These are phyloP conservation scores for Uria aalge DNA, from an alignment of 2,113 vertebrate species.

Conservation along the genomic window DNA sequence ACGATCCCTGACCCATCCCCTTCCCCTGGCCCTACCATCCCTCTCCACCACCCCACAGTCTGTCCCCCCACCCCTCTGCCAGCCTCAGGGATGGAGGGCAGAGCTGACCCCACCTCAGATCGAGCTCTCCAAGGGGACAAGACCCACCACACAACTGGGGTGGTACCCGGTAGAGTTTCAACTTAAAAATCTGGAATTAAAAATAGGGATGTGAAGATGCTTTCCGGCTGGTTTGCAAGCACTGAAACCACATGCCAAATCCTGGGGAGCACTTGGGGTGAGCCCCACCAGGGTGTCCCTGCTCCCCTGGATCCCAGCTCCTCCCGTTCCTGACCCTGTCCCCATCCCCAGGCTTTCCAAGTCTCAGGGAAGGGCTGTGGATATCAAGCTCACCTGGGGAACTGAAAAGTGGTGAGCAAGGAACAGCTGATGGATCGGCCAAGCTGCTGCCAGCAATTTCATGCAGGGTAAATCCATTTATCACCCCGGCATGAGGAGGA, in stretches of 20 bases:
- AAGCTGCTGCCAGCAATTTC: constrained; percentile 35
- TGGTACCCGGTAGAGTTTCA: accelerated
- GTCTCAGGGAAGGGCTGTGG: neutral
- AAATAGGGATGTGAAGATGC: neutral
- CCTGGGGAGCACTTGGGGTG: neutral
- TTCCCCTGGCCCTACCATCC: neutral
- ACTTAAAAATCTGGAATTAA: neutral
- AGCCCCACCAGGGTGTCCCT: neutral
- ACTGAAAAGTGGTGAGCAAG: neutral
- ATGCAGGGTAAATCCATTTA: constrained; percentile 41
- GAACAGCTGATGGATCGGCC: constrained; percentile 15
- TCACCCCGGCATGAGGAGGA: neutral
- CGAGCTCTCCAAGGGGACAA: neutral
- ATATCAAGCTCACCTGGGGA: neutral
- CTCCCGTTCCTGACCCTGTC: neutral
- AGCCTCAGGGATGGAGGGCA: neutral
- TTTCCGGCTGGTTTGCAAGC: neutral
- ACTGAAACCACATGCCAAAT: neutral
- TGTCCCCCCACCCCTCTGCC: neutral
- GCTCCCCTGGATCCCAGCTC: neutral
- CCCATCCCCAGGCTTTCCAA: neutral
- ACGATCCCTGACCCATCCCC: accelerated
- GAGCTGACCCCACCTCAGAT: accelerated
- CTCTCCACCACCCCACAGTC: neutral
- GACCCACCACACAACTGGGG: accelerated